These are phyloP conservation scores for Chiloscyllium plagiosum DNA, from an alignment of 2,113 vertebrate species.

Conservation along the genomic window DNA sequence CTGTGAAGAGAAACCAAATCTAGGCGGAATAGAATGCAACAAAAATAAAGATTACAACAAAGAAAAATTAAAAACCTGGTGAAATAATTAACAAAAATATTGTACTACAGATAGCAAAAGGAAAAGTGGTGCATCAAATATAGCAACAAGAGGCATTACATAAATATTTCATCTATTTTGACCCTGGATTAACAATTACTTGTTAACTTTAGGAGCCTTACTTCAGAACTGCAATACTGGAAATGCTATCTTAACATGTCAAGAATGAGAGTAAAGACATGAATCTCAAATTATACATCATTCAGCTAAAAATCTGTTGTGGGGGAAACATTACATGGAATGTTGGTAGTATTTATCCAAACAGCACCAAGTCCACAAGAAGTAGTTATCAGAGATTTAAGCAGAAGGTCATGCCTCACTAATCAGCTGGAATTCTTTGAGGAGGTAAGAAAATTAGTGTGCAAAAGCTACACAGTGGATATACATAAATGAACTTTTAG, in stretches of 20 bases:
- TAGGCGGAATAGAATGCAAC: not conserved
- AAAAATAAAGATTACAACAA: not conserved
- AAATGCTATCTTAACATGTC: not conserved
- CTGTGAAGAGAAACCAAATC: not conserved
- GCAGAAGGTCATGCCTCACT: not conserved
- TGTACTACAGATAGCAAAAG: not conserved
- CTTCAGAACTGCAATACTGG: not conserved
- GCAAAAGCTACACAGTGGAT: conserved; percentile 5
- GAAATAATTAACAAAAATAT: not conserved
- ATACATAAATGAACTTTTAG: not conserved
- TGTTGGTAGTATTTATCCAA: not conserved
- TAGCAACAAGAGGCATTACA: not conserved
- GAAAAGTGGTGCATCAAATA: not conserved
- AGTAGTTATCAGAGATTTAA: not conserved
- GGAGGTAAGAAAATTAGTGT: not conserved
- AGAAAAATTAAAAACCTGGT: not conserved
- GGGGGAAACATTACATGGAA: not conserved
- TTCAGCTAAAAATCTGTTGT: not conserved
- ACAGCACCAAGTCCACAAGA: not conserved
- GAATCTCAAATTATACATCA: not conserved
- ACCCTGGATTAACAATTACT: not conserved
- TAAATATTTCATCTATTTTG: not conserved
- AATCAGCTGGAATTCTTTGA: conserved; percentile 22
- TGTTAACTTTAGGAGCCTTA: not conserved
- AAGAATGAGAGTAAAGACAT: not conserved